These are phyloP conservation scores for Chironex yamaguchii DNA, from an alignment of 30 jellyfish, hydroid and myxozoan genomes.

Conservation along the genomic window DNA sequence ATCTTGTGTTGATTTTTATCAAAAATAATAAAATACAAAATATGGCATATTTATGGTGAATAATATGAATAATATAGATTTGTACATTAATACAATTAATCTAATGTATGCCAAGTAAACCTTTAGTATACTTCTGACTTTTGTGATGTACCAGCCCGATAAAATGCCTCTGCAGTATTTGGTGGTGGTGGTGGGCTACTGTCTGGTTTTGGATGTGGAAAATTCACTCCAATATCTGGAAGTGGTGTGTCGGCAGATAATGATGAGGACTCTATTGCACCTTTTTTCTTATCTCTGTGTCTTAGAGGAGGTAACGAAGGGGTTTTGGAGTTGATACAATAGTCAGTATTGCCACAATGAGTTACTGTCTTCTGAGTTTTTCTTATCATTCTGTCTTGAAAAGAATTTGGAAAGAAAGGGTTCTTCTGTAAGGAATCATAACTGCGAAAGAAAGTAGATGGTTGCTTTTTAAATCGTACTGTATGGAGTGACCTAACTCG, in stretches of 20 bases:
- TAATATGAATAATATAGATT: no score
- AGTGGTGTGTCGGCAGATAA: background rate
- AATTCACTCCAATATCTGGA: background rate
- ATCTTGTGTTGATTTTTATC: no score
- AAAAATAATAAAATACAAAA: no score
- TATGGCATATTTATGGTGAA: no score
- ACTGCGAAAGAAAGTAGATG: no score
- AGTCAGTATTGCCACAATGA: background rate
- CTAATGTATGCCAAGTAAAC: no score
- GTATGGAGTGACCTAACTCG: constrained; percentile 20
- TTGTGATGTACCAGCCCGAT: background rate
- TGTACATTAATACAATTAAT: no score
- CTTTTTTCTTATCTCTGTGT: no score
- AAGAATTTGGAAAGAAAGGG: no score
- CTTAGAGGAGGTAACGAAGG: background rate
- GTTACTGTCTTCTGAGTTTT: background rate
- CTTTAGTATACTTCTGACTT: background rate
- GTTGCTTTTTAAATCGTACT: no score
- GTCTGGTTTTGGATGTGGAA: background rate
- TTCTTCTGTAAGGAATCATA: background rate
- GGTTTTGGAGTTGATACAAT: background rate
- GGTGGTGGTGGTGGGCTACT: background rate
- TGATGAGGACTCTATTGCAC: background rate
- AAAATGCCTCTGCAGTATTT: background rate
- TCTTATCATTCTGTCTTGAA: background rate